Conservation (phyloP, 2,113 vertebrate genomes). For the Heliornis fulica region DNA sequence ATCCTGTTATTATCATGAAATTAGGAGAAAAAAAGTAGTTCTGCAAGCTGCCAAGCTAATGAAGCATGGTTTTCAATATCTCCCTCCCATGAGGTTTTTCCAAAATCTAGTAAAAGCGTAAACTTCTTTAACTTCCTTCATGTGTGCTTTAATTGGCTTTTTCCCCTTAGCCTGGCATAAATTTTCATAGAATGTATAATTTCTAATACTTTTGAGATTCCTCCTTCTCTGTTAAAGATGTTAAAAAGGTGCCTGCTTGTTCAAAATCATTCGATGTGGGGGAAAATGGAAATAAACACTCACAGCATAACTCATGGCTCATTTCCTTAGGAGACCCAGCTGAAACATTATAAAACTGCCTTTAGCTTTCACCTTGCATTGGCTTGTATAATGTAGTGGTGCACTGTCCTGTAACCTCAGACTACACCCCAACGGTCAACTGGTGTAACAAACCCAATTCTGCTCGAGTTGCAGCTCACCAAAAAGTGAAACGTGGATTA, state of each 20-base stretch:
- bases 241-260: not conserved
- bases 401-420: not conserved
- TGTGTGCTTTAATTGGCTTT: constrained; percentile 40
- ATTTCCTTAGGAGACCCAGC: not conserved
- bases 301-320: not conserved
- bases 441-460: not conserved
- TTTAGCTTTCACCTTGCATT: not conserved
- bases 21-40: constrained; percentile 26
- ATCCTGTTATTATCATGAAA: constrained; percentile 23
- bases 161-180: not conserved
- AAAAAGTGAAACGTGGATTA: not conserved
- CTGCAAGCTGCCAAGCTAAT: constrained; percentile 27
- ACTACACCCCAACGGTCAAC: not conserved
- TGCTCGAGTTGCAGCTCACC: not conserved
- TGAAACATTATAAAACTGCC: not conserved
- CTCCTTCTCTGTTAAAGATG: not conserved
- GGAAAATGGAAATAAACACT: not conserved
- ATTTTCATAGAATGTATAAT: not conserved
- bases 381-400: not conserved
- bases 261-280: not conserved
- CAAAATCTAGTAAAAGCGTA: constrained; percentile 28
- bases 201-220: constrained; percentile 13
- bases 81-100: not conserved
- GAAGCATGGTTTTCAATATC: constrained; percentile 22
- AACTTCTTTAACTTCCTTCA: constrained; percentile 16